Base-by-base conservation (phyloP, 2,888 invertebrate species). In the Smittia aterrima region DNA sequence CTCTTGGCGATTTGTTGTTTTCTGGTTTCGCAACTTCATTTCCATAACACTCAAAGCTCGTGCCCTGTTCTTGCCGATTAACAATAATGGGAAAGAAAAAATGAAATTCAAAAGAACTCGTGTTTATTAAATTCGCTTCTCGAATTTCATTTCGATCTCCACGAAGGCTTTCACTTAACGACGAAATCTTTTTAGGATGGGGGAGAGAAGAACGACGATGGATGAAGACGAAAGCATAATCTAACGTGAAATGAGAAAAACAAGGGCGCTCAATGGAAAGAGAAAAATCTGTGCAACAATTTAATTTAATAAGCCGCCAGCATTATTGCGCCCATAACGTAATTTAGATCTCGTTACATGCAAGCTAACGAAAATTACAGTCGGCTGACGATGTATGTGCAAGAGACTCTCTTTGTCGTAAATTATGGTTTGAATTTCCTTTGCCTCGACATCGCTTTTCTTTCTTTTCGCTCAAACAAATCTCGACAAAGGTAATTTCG, bases 281-380 rank as follows among this genome's bases (percentile, higher is more conserved):
- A 27, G n/a, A 53, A 72, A 72, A 72, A 72, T 72, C 25, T 38
- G 72, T 72, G 62, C 53, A 54, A 54, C 62, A 72, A 62, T 72
- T 72, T 72, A 72, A 72, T 72, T 72, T 58, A 72, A 62, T 62
- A 72, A 62, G 40, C 72, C 40, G 38, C 40, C 66, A 66, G 66
- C 66, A 66, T 70, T 47, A 70, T 24, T 38, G 24, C 40, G 68
- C 40, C 64, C 64, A 64, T 64, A 64, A 25, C 64, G 13, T 64
- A 64, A 64, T 64, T 58, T 58, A 18, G 58, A 20, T 25, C 25
- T 64, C 20, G 64, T 64, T 64, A 25, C 16, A 20, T 64, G n/a
- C 20, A 25, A 9, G n/a, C n/a, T n/a, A n/a, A n/a, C n/a, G n/a
- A n/a, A 58, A 58, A 58, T 18, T 22, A 22, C 22, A 58, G 58